phyloP scores from a whole-genome alignment of 2,888 invertebrate species.

The Allophyes oxyacanthae region DNA sequence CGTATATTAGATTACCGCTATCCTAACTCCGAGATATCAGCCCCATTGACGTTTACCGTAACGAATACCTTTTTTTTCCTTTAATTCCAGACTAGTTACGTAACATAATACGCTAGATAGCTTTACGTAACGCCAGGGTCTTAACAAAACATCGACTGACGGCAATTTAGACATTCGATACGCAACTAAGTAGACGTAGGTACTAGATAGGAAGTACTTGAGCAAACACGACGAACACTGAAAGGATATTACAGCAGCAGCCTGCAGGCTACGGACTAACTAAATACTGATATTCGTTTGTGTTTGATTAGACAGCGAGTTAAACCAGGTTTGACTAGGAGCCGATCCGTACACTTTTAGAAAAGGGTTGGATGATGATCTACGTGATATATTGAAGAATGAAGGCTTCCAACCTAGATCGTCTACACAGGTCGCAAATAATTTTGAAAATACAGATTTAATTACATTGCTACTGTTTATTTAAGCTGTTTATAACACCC shows the following conservation, averaged over 20 bases:
- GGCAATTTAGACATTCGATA: constrained; percentile 27
- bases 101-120: constrained; percentile 20
- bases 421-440: too few relatives aligned
- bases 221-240: constrained; percentile 16
- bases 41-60: constrained; percentile 6
- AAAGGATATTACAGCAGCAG: background rate
- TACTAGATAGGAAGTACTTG: background rate
- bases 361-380: too few relatives aligned
- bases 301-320: too few relatives aligned
- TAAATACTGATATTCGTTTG: constrained; percentile 18
- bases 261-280: constrained; percentile 11
- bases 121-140: constrained; percentile 9
- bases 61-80: constrained; percentile 24
- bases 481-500: too few relatives aligned
- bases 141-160: constrained; percentile 22
- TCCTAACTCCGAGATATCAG: constrained; percentile 6
- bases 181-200: constrained; percentile 2
- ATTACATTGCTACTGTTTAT: too few relatives aligned
- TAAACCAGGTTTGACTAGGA: too few relatives aligned
- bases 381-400: too few relatives aligned
- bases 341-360: too few relatives aligned
- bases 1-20: constrained; percentile 3
- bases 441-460: too few relatives aligned
- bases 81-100: constrained; percentile 28
- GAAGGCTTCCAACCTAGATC: too few relatives aligned